Percentiles rank a stretch among this genome's conserved stretches.
phyloP scores from a whole-genome alignment of 2,888 invertebrate species.

The Blastobasis lacticolella region DNA sequence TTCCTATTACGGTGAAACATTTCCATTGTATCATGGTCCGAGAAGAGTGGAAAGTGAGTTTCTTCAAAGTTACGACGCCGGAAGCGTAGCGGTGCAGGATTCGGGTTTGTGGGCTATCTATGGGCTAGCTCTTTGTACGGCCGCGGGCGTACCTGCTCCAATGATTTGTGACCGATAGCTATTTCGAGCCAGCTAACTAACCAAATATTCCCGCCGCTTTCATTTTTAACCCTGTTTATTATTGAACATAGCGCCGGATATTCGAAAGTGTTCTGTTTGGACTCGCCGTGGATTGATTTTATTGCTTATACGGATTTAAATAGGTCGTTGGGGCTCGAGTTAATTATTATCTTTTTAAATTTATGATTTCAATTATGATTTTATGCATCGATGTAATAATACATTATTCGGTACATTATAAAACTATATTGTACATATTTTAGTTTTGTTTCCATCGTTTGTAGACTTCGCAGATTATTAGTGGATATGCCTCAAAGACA shows the following conservation, averaged over 20 bases:
- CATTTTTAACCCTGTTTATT: conserved; percentile 51
- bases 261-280: conserved; percentile 48
- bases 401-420: too few relatives aligned
- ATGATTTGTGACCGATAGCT: conserved; percentile 63
- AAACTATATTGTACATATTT: too few relatives aligned
- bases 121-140: conserved; percentile 11
- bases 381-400: too few relatives aligned
- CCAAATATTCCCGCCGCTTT: conserved; percentile 58
- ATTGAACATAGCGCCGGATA: conserved; percentile 57
- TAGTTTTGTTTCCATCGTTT: too few relatives aligned
- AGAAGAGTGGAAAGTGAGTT: conserved; percentile 13
- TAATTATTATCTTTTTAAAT: too few relatives aligned
- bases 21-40: too few relatives aligned
- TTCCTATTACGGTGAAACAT: too few relatives aligned
- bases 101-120: conserved; percentile 48
- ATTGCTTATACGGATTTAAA: conserved; percentile 32
- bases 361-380: too few relatives aligned
- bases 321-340: not conserved
- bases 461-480: too few relatives aligned
- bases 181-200: conserved; percentile 43
- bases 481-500: too few relatives aligned
- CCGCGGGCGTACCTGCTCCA: conserved; percentile 41
- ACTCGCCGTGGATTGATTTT: conserved; percentile 48
- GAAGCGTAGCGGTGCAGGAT: conserved; percentile 38
- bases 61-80: conserved; percentile 27